These are phyloP conservation scores for Semaprochilodus insignis DNA, from an alignment of 2,797 vertebrate genomes.

Conservation along the genomic window DNA sequence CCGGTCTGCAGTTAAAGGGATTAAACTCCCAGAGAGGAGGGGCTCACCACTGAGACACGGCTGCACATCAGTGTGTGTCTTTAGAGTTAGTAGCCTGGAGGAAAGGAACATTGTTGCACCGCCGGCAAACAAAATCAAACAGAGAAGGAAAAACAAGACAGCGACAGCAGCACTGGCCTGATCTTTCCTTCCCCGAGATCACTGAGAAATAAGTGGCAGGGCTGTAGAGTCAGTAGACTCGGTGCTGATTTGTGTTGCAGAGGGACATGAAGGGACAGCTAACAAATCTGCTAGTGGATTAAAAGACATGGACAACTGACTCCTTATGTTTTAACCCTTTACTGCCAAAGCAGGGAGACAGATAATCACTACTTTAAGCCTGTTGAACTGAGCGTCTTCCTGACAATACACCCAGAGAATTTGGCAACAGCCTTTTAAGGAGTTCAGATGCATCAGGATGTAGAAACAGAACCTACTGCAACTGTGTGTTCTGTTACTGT, in stretches of 20 bases:
- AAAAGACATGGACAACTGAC: slow-evolving; percentile 19
- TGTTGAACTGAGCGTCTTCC: no score
- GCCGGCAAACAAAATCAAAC: slow-evolving; percentile 63
- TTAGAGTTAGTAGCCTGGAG: background rate
- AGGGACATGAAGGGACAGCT: slow-evolving; percentile 11
- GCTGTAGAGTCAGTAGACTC: slow-evolving; percentile 67
- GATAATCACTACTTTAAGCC: background rate
- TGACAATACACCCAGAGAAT: no score
- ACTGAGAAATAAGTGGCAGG: slow-evolving; percentile 80
- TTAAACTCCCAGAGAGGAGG: background rate
- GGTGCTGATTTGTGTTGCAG: slow-evolving; percentile 78
- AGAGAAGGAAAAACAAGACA: slow-evolving; percentile 1
- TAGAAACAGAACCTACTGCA: no score
- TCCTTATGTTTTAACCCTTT: slow-evolving; percentile 21
- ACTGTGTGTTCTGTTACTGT: no score
- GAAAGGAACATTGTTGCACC: slow-evolving; percentile 61
- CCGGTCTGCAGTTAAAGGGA: background rate
- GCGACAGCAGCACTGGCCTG: slow-evolving; percentile 53
- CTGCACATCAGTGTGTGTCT: background rate
- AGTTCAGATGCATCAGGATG: no score
- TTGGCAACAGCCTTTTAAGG: no score
- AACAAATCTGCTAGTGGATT: slow-evolving; percentile 30
- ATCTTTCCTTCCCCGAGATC: slow-evolving; percentile 70
- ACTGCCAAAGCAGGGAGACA: background rate
- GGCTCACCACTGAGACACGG: background rate